Base-by-base conservation (phyloP, 2,797 vertebrate species). In the Molossus molossus region DNA sequence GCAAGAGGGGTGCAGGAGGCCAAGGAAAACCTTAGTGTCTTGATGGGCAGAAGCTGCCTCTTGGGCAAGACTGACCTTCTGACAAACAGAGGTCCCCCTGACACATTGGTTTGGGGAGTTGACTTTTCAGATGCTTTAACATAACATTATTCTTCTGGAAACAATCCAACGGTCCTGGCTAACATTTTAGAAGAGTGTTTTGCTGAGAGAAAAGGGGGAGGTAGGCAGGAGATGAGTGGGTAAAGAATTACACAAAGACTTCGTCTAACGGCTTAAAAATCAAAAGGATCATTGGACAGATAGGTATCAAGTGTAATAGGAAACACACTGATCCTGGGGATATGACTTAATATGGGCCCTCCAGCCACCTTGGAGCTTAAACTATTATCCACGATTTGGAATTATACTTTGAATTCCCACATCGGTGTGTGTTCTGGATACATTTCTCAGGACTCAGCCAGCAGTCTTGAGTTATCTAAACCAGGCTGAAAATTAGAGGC, bases 191-290 rank as follows among this genome's bases (percentile, higher is more conserved):
- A 91, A 96, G 94, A 92, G 84, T 97, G 95, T 97, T 98, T 98
- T 98, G 95, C 94, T 98, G 97, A 98, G 97, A 90, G 97, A 96
- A 96, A 94, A 86, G 40, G 75, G 95, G 62, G n/a, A 53, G 48
- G 67, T 57, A 29, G 60, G 83, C 67, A 97, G 83, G 85, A 97
- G 96, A 94, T 40, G 64, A 86, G 45, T 0, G 18, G 23, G 91
- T 94, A 75, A 72, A 98, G 97, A 96, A 98, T 98, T 98, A 98
- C 94, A 98, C 97, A 98, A 98, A 98, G 98, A 98, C 98, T 98
- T 98, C 97, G 97, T 98, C 97, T 98, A 98, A 98, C 45, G 23
- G 89, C 76, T 27, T 95, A 96, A 97, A 98, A 98, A 98, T 98
- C 98, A 97, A 98, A 98, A 98, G 97, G 96, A 91, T 98, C 94